Evolutionary conservation across 2,113 vertebrate species (phyloP), one percentile per base, ranked within the genome.

Genomic region (Gnathonemus longibarbis): DNA sequence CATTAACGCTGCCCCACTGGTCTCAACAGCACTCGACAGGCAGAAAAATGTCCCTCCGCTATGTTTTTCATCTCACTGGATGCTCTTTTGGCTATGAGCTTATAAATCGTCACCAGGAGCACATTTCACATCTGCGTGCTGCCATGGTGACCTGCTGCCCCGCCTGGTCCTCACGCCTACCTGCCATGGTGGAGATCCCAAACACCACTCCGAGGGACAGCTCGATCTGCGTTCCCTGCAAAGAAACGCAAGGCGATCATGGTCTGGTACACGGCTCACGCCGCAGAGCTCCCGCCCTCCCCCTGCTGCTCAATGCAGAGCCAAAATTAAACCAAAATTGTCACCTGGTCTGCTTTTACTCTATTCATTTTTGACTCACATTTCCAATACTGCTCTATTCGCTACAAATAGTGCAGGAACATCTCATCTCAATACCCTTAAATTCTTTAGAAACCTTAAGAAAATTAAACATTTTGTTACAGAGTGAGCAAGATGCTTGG

Each of bases 171-270:
- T 3, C 42, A 48, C 15, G 95, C 95, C 95, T 96, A 98, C 98
- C 98, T 93, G 97, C 98, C 98, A 99, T 99, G 90, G 98, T 99
- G 92, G 98, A 98, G 95, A 99, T 99, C 90, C 98, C 98, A 91
- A 99, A 96, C 74, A 98, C 96, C 96, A 99, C 95, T 91, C 98
- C 98, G 92, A 99, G 98, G 90, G 98, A 99, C 85, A 99, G 93
- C 91, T 99, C 98, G 90, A 99, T 99, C 93, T 99, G 98, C 0
- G 98, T 99, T 92, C 98, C 98, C 98, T 99, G 94, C 77, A 93
- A 94, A 87, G 88, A 80, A 84, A 39, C 53, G 89, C 17, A 89
- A 15, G 3, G 39, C 1, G 88, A 8, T 49, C 84, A 80, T 8
- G 9, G 11, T 2, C 80, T 1, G 21, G 7, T 27, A 62, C 24